Percentiles rank a stretch among this genome's conserved stretches.
Conservation (phyloP, 2,797 vertebrate genomes). For the Hemitrygon akajei region DNA sequence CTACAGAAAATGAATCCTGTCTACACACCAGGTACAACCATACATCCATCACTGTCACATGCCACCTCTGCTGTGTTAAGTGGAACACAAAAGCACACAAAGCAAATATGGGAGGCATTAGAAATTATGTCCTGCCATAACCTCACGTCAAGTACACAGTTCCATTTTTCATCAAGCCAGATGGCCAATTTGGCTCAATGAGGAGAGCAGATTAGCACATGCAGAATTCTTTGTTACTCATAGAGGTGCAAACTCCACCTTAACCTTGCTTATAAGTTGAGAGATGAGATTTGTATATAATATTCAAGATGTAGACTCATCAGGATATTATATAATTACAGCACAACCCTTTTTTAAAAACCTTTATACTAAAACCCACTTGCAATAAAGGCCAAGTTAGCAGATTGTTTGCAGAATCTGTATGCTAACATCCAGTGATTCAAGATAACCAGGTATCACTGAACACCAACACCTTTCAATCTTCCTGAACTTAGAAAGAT, state of each 20-base stretch:
- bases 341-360: too few relatives aligned
- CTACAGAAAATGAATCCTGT: neutral
- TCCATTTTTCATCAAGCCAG: neutral
- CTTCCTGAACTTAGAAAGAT: too few relatives aligned
- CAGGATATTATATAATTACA: too few relatives aligned
- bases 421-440: too few relatives aligned
- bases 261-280: neutral
- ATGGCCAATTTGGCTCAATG: neutral
- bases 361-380: too few relatives aligned
- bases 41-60: neutral
- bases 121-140: neutral
- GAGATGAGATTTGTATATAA: too few relatives aligned
- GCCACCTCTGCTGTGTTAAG: neutral
- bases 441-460: too few relatives aligned
- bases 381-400: too few relatives aligned
- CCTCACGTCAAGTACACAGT: neutral
- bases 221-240: constrained; percentile 17
- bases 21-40: neutral
- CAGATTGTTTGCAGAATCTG: too few relatives aligned
- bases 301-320: too few relatives aligned
- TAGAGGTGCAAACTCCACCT: constrained; percentile 26
- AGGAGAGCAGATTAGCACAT: neutral
- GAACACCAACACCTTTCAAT: too few relatives aligned
- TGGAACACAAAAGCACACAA: neutral
- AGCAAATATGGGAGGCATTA: neutral